These are phyloP conservation scores for Caenorhabditis auriculariae DNA, from an alignment of 2,888 invertebrate genomes.

Conservation along the genomic window DNA sequence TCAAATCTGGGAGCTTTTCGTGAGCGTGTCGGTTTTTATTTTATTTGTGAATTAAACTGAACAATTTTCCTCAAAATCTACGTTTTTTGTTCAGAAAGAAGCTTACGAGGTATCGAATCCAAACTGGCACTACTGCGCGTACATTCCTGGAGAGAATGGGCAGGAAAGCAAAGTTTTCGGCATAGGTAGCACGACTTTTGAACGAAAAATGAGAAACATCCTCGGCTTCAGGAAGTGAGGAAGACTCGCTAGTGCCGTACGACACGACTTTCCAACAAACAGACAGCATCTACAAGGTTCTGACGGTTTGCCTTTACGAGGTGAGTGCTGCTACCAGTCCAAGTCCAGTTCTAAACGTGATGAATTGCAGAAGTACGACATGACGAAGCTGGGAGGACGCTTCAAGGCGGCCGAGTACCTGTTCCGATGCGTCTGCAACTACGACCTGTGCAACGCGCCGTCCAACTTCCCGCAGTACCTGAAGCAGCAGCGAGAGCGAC, in stretches of 20 bases:
- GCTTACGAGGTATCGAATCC: constrained; percentile 22
- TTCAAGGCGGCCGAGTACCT: constrained; percentile 39
- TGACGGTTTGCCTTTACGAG: constrained; percentile 50
- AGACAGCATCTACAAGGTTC: constrained; percentile 32
- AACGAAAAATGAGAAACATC: too few species aligned
- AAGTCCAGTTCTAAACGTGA: not conserved
- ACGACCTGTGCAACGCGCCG: constrained; percentile 43
- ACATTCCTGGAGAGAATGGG: constrained; percentile 17
- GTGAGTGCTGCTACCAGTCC: constrained; percentile 20
- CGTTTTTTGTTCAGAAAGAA: constrained; percentile 11
- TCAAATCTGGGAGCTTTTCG: too few species aligned
- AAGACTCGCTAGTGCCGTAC: constrained; percentile 32
- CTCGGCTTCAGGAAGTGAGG: constrained; percentile 27
- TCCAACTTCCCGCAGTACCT: constrained; percentile 12
- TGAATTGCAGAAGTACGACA: constrained; percentile 40
- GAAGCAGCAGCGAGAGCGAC: too few species aligned
- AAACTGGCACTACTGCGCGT: constrained; percentile 33
- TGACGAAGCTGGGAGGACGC: constrained; percentile 18
- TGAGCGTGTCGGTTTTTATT: too few species aligned
- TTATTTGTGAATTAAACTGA: not conserved
- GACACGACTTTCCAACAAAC: constrained; percentile 33
- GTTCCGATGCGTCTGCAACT: constrained; percentile 55
- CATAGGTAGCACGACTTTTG: not conserved
- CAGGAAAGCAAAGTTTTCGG: not conserved
- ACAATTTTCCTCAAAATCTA: too few species aligned